Evolutionary conservation across 2,888 invertebrate genomes (phyloP), one percentile per base, ranked within the genome.

Genomic region (Rhaphigaster nebulosa): DNA sequence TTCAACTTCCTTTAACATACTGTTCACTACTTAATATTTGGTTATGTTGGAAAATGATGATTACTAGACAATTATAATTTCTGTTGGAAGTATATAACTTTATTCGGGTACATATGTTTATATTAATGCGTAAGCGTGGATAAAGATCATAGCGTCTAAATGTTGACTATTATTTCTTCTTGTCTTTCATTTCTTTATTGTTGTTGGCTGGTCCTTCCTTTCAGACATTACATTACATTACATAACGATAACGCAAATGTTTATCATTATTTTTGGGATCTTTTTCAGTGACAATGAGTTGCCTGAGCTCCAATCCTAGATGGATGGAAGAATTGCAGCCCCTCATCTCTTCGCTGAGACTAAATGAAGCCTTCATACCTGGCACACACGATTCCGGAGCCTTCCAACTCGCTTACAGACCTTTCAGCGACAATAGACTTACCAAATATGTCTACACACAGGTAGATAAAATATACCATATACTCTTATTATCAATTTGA

Each of bases 271-370:
- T 23, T 38, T 2, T 76, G 76, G 38, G 4, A 60, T n/a, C n/a
- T 45, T 80, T 50, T 80, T 1, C 89, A 92, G 91, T 98, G 95
- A 94, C 89, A 91, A 92, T 90, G 60, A 90, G 88, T 41, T 92
- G 92, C 84, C 87, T 92, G 45, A 87, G 90, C 52, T 91, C 92
- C 10, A 92, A 92, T 41, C 92, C 92, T 23, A 87, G 91, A 54
- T 92, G 92, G 92, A 92, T 92, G 92, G 87, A 92, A 60, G 91
- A 92, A 26, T 65, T 91, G 41, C 45, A 87, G 89, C 88, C 89
- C 0, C 38, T 45, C 0, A 91, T 92, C 18, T 90, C 87, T 50
- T 18, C 90, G 23, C 38, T 92, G n/a, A 90, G 65, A 12, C 90
- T 92, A 18, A 91, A 89, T 54, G 90, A 92, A n/a, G 54, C 91